Conservation (phyloP, 2,113 vertebrate genomes). For the Tylochromis polylepis region DNA sequence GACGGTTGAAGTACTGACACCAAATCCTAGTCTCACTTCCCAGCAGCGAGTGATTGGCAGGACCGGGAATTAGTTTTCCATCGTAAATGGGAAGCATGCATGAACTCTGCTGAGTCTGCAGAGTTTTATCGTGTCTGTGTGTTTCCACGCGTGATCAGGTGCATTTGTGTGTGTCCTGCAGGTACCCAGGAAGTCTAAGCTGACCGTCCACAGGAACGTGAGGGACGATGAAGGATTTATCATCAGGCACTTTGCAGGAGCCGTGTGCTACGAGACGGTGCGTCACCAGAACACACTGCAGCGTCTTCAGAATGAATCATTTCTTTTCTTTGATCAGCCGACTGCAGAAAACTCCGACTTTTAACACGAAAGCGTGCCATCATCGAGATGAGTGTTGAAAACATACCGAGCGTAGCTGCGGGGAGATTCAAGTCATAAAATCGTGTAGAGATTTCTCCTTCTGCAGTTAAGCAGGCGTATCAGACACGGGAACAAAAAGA, state of each 20-base stretch:
- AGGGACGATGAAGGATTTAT: constrained; percentile 97
- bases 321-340: neutral
- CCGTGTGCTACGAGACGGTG: constrained; percentile 98
- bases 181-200: constrained; percentile 96
- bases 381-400: neutral
- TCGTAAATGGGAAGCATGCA: neutral
- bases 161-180: constrained; percentile 46
- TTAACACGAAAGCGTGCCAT: neutral
- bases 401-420: neutral
- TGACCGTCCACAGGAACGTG: constrained; percentile 92
- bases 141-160: neutral
- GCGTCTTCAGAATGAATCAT: neutral
- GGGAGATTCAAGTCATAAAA: neutral
- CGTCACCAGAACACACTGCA: neutral
- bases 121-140: neutral
- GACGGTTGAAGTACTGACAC: neutral
- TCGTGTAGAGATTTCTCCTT: neutral
- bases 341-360: neutral
- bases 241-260: constrained; percentile 94
- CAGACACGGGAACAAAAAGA: neutral
- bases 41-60: constrained; percentile 5
- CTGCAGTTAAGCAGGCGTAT: neutral
- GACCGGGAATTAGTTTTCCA: neutral
- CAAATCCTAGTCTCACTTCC: neutral
- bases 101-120: neutral